These are phyloP conservation scores for Cololabis saira DNA, from an alignment of 2,113 vertebrate genomes.

Conservation along the genomic window DNA sequence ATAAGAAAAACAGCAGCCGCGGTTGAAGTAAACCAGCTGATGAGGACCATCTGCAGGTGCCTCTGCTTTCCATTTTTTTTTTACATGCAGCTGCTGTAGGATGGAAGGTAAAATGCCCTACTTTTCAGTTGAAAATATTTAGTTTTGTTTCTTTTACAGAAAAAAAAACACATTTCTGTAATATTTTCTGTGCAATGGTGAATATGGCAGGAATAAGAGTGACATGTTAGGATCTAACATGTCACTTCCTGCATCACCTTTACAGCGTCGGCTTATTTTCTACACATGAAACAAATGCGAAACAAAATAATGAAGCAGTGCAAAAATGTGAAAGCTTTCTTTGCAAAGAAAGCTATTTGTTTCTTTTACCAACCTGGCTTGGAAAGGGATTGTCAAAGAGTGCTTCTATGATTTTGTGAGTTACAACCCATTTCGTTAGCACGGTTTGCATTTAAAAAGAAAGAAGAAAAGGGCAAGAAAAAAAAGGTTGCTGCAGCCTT, in stretches of 20 bases:
- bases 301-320: too few relatives aligned
- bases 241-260: background rate
- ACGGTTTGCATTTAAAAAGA: constrained; percentile 4
- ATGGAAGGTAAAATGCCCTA: background rate
- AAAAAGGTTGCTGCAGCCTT: constrained; percentile 23
- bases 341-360: background rate
- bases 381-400: background rate
- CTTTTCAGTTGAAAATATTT: too few relatives aligned
- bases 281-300: background rate
- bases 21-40: constrained; percentile 4
- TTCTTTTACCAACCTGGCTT: background rate
- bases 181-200: too few relatives aligned
- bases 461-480: constrained; percentile 5
- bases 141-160: background rate
- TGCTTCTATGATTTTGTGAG: constrained; percentile 4
- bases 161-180: background rate
- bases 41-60: constrained; percentile 1
- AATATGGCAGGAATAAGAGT: background rate
- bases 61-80: constrained; percentile 2
- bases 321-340: background rate
- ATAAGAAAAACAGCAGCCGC: constrained; percentile 15
- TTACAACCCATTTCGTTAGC: background rate
- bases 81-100: background rate
- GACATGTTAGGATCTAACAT: background rate
- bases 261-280: background rate